These are phyloP conservation scores for Protomyctophum bolini DNA, from an alignment of 2,113 vertebrate species.

Conservation along the genomic window DNA sequence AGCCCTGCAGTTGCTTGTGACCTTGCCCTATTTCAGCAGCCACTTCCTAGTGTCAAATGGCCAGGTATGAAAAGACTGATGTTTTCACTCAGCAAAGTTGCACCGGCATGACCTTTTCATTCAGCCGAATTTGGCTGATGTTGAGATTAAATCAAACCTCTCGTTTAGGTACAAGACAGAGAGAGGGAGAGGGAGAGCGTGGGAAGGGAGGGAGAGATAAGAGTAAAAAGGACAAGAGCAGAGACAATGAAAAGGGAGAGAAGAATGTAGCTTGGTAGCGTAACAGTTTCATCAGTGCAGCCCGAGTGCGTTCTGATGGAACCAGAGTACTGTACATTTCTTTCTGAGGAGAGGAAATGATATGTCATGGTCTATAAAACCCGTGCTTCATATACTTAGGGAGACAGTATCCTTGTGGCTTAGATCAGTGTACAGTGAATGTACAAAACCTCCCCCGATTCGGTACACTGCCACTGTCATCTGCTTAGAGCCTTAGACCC, in stretches of 20 bases:
- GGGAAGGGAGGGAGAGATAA: conserved; percentile 34
- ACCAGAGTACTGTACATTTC: conserved; percentile 46
- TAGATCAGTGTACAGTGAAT: conserved; percentile 44
- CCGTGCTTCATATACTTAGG: conserved; percentile 52
- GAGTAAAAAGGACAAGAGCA: conserved; percentile 19
- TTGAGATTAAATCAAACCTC: conserved; percentile 42
- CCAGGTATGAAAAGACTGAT: background rate
- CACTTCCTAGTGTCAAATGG: too few relatives aligned
- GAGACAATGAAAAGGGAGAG: conserved; percentile 9
- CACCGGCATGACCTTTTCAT: conserved; percentile 52
- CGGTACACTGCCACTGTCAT: conserved; percentile 37
- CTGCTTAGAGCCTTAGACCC: conserved; percentile 34
- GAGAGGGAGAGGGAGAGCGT: conserved; percentile 31
- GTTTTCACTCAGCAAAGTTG: conserved; percentile 31
- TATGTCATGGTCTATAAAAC: conserved; percentile 69
- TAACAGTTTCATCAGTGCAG: conserved; percentile 63
- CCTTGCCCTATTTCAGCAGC: too few relatives aligned
- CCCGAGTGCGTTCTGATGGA: conserved; percentile 61
- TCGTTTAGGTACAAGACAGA: conserved; percentile 13
- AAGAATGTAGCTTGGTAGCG: conserved; percentile 34
- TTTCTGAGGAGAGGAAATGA: conserved; percentile 60
- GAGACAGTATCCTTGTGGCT: conserved; percentile 56
- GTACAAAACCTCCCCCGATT: conserved; percentile 30
- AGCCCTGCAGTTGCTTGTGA: too few relatives aligned
- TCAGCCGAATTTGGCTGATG: conserved; percentile 19